phyloP scores from a whole-genome alignment of 2,888 invertebrate genomes.

The Lottia gigantea region DNA sequence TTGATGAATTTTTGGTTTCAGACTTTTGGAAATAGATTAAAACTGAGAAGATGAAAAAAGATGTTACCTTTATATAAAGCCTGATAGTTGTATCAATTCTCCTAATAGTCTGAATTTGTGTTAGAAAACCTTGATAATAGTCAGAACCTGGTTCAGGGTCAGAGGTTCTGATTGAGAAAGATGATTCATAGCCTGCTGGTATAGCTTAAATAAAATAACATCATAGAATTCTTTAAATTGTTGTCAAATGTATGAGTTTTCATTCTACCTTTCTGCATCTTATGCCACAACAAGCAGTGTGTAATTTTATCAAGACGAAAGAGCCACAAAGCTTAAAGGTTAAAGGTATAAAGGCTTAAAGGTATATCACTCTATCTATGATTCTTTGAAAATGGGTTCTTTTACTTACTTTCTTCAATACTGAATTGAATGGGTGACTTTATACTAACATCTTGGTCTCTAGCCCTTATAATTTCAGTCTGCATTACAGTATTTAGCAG shows the following conservation, averaged over 20 bases:
- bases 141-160: slow-evolving; percentile 20
- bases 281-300: too few species aligned
- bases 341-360: too few species aligned
- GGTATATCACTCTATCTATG: too few species aligned
- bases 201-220: slow-evolving; percentile 32
- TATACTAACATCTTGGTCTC: slow-evolving; percentile 43
- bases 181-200: slow-evolving; percentile 35
- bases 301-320: too few species aligned
- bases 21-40: too few species aligned
- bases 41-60: neutral
- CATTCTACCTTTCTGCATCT: too few species aligned
- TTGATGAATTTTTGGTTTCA: too few species aligned
- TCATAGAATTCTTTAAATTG: too few species aligned
- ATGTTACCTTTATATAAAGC: slow-evolving; percentile 27
- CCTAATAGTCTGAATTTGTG: slow-evolving; percentile 29
- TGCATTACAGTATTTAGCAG: slow-evolving; percentile 20
- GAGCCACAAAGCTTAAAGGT: too few species aligned
- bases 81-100: neutral
- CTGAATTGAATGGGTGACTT: slow-evolving; percentile 32
- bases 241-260: too few species aligned
- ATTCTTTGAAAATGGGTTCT: too few species aligned
- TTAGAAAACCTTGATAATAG: slow-evolving; percentile 33
- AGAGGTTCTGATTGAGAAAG: slow-evolving; percentile 28
- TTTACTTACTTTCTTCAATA: slow-evolving; percentile 27
- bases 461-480: slow-evolving; percentile 34